Conservation (phyloP, 2,888 invertebrate species). For the Amphipoea lucens region DNA sequence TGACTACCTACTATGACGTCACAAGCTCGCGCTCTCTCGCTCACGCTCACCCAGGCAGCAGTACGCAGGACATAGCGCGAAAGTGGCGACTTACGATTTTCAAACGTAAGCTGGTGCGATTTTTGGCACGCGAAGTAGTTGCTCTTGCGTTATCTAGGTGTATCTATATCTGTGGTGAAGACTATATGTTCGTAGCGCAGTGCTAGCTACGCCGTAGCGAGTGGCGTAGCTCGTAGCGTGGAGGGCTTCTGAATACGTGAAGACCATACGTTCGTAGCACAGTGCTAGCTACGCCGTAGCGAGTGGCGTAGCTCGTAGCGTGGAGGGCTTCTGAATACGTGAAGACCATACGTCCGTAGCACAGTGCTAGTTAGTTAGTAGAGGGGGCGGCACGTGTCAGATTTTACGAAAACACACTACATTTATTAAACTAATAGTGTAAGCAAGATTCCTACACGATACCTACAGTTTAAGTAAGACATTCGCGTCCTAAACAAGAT, state of each 20-base stretch:
- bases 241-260: not conserved
- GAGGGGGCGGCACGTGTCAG: too few relatives aligned
- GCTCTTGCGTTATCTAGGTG: too few relatives aligned
- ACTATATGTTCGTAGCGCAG: not conserved
- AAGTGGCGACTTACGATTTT: too few relatives aligned
- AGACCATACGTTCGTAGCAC: not conserved
- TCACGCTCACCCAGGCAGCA: too few relatives aligned
- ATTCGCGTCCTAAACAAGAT: conserved; percentile 13
- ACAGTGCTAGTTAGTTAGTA: too few relatives aligned
- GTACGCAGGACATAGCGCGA: too few relatives aligned
- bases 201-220: conserved; percentile 8
- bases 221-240: not conserved
- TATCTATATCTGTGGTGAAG: too few relatives aligned
- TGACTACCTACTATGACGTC: too few relatives aligned
- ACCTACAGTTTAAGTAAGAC: too few relatives aligned
- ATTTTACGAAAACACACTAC: not conserved
- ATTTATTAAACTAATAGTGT: not conserved
- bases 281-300: conserved; percentile 7
- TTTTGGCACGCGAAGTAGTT: too few relatives aligned
- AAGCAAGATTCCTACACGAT: not conserved
- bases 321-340: not conserved
- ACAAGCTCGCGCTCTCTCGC: too few relatives aligned
- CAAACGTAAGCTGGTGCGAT: too few relatives aligned
- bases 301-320: not conserved
- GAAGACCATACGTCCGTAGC: not conserved